These are phyloP conservation scores for Drosophila affinis DNA, from an alignment of 2,888 invertebrate genomes.

Conservation along the genomic window DNA sequence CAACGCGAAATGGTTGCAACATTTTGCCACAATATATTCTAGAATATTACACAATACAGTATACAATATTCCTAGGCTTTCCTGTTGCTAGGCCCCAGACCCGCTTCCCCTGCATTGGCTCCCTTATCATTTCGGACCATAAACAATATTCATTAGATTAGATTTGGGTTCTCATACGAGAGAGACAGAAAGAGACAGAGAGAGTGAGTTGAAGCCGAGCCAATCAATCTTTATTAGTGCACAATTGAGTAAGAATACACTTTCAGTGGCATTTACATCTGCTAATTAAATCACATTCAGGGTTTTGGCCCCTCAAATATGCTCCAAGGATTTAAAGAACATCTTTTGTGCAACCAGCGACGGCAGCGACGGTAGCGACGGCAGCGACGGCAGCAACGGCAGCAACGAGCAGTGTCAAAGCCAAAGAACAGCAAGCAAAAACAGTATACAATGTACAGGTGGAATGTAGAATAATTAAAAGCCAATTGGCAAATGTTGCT, in stretches of 20 bases:
- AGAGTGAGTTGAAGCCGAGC: not conserved
- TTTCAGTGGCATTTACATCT: not conserved
- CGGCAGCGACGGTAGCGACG: constrained; percentile 9
- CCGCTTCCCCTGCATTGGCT: not conserved
- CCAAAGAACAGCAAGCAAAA: not conserved
- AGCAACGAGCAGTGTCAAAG: not conserved
- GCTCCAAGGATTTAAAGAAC: not conserved
- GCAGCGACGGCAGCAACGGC: constrained; percentile 9
- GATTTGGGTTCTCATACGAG: not conserved
- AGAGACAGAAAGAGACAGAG: too few species aligned
- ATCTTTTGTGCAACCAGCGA: not conserved
- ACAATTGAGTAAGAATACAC: not conserved
- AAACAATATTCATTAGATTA: constrained; percentile 1
- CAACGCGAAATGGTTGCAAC: not conserved
- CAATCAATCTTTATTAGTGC: not conserved
- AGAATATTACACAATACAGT: not conserved
- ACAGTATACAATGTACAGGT: not conserved
- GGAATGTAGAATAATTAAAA: not conserved
- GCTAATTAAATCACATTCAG: not conserved
- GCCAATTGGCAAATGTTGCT: not conserved
- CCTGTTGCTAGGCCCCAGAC: not conserved
- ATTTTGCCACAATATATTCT: not conserved
- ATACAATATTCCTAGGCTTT: not conserved
- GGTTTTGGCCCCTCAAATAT: too few species aligned
- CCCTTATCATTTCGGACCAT: not conserved